Evolutionary conservation across 2,113 vertebrate species (phyloP).

Genomic region (Odocoileus hemionus): DNA sequence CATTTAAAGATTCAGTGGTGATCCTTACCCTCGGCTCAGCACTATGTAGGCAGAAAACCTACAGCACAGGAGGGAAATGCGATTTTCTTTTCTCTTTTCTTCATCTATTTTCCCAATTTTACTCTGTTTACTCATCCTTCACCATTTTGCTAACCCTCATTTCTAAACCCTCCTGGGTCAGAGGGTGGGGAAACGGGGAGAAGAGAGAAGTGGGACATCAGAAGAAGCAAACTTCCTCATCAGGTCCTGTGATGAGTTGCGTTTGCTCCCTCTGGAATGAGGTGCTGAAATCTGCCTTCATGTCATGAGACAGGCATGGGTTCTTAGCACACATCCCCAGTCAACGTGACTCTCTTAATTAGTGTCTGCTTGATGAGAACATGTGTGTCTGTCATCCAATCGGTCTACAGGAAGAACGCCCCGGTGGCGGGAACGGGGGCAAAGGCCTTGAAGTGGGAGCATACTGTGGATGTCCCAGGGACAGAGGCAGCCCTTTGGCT

Average conservation of each 20-base stretch:
- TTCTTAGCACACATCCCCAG: neutral
- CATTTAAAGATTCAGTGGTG: neutral
- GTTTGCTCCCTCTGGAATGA: neutral
- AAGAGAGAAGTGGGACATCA: neutral
- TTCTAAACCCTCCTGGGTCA: neutral
- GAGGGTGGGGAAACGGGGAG: neutral
- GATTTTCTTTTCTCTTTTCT: neutral
- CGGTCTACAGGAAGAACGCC: neutral
- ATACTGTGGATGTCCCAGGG: rapidly evolving
- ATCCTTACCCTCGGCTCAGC: too few species aligned
- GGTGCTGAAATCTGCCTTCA: neutral
- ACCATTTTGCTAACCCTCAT: neutral
- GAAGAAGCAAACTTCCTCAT: neutral
- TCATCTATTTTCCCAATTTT: neutral
- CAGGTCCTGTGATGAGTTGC: neutral
- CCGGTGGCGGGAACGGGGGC: neutral
- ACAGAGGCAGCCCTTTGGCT: neutral
- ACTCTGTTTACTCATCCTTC: neutral
- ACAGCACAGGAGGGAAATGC: neutral
- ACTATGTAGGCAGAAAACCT: neutral
- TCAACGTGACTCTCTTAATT: neutral
- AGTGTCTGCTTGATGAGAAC: neutral
- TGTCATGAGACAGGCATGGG: neutral
- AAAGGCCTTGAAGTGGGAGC: neutral
- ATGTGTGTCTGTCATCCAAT: neutral